Evolutionary conservation across 1,140 invertebrate species (phyloP).

Genomic region (Neocloeon triangulifer): DNA sequence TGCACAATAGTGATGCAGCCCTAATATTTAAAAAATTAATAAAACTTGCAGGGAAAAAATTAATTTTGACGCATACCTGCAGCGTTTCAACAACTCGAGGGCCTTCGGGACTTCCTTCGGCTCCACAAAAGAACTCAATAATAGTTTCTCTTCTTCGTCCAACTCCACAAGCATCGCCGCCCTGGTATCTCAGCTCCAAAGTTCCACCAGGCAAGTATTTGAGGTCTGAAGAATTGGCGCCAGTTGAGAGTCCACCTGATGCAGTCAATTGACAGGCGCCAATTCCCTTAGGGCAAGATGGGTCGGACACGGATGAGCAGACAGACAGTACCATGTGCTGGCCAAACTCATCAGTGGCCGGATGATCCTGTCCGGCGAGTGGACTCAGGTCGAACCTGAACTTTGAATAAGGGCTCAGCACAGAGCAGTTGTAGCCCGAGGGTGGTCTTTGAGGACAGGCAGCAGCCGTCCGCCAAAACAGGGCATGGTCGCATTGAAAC

Average conservation of each 20-base stretch:
- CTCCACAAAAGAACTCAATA: slow-evolving; percentile 23
- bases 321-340: slow-evolving; percentile 3
- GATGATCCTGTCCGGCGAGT: slow-evolving; percentile 10
- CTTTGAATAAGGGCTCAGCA: slow-evolving; percentile 12
- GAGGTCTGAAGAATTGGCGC: slow-evolving; percentile 21
- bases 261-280: slow-evolving; percentile 14
- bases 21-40: slow-evolving; percentile 5
- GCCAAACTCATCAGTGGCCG: slow-evolving; percentile 10
- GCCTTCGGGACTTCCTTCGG: slow-evolving; percentile 14
- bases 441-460: slow-evolving; percentile 12
- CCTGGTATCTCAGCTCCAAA: slow-evolving; percentile 26
- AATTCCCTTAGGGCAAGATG: too few species aligned
- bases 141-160: slow-evolving; percentile 17
- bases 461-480: slow-evolving; percentile 13
- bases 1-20: slow-evolving; percentile 4
- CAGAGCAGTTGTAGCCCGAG: slow-evolving; percentile 12
- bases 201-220: slow-evolving; percentile 21
- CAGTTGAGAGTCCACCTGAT: slow-evolving; percentile 15
- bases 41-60: neutral
- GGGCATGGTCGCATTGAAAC: slow-evolving; percentile 5
- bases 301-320: slow-evolving; percentile 9
- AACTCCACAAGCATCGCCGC: slow-evolving; percentile 18
- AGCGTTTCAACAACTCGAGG: slow-evolving; percentile 20
- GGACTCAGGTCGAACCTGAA: slow-evolving; percentile 11
- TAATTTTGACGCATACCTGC: slow-evolving; percentile 14